These are phyloP conservation scores for Thamnophis elegans DNA, from an alignment of 2,797 vertebrate species.

Conservation along the genomic window DNA sequence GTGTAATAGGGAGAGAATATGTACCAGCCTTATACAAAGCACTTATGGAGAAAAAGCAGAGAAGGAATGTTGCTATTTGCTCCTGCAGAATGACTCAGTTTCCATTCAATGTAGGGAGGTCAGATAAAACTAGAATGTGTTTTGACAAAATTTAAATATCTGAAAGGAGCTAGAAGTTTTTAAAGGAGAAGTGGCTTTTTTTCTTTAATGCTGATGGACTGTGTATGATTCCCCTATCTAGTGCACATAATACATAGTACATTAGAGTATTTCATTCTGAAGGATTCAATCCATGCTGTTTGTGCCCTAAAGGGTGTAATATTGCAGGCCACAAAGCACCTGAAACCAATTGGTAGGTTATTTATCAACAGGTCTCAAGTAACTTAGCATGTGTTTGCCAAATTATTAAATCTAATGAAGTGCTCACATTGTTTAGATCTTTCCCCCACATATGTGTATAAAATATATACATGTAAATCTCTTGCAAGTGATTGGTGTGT, in stretches of 20 bases:
- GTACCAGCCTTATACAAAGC: not conserved
- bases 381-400: slow-evolving; percentile 14
- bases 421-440: not conserved
- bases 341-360: not conserved
- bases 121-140: not conserved
- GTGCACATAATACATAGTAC: not conserved
- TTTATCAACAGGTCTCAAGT: not conserved
- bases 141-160: not conserved
- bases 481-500: slow-evolving; percentile 72
- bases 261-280: not conserved
- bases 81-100: not conserved
- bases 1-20: not conserved
- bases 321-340: not conserved
- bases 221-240: not conserved
- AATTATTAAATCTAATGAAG: slow-evolving; percentile 30
- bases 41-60: not conserved
- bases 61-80: not conserved
- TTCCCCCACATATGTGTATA: slow-evolving; percentile 40
- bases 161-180: not conserved
- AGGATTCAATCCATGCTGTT: not conserved
- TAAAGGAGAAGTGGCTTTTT: not conserved
- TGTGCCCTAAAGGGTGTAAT: not conserved
- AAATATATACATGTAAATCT: slow-evolving; percentile 64
- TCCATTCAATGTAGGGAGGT: not conserved
- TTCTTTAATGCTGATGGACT: not conserved